Evolutionary conservation across 1,140 invertebrate species (phyloP), one percentile per base, ranked within the genome.

Genomic region (Hycleus phaleratus): DNA sequence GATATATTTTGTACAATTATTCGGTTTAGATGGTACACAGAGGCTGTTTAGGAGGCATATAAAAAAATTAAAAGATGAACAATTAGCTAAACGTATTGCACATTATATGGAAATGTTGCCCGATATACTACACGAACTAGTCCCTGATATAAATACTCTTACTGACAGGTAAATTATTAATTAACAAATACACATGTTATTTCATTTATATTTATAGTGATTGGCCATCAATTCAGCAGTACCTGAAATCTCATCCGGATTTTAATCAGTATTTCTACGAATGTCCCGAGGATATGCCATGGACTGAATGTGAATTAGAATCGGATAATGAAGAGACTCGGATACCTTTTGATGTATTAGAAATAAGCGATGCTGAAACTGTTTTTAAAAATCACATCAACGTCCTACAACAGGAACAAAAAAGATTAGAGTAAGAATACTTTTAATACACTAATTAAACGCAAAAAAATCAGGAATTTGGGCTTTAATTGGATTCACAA

Each of bases 321-420:
- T 80, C 82, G 10, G 79, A 82, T 62, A 79, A 76, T 60, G 81
- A 83, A 66, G 84, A 85, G 62, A 77, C 79, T 39, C 80, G 90
- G 68, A 93, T 97, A 70, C 95, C 95, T 2, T 93, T 90, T 70
- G 91, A 95, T 72, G 86, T 97, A 48, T 77, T 97, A 8, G 89
- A 93, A 65, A 91, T 90, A 3, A 83, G 85, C 45, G 93, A 97
- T 72, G 93, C 93, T 9, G 92, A 95, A 74, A 87, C 85, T 1
- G 89, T 93, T 6, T 97, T 93, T 74, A 89, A 89, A 71, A 94
- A 91, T 68, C 93, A 93, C 75, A 82, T 95, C 25, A 92, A 93
- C 72, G 85, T 88, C 48, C 79, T 96, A 26, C 91, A 96, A 70
- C 89, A 91, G 70, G 91, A 95, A 71, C 87, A 93, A 68, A 86